Base-by-base conservation (phyloP, 2,888 invertebrate species). In the Metacarcinus magister region DNA sequence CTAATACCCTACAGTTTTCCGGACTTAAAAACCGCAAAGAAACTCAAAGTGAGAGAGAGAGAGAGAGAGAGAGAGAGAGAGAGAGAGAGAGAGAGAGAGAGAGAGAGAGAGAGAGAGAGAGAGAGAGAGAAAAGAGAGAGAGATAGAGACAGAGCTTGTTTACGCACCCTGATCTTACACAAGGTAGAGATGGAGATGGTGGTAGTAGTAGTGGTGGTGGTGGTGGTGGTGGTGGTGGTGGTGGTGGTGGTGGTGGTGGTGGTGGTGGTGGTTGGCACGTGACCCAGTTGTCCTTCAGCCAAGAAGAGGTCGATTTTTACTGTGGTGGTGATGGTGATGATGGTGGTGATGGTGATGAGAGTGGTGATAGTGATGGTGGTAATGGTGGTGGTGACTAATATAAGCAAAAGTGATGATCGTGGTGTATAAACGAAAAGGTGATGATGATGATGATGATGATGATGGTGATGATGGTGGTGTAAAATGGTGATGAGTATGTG, bases 231-330 rank as follows among this genome's bases (percentile, higher is more conserved):
- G 10, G 54, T 39, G 43, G 54, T n/a, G 48, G 54, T 44, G 87
- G 19, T 39, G 75, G 87, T 82, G 87, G 44, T 39, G 94, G 87
- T 82, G n/a, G 82, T 23, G 46, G 16, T 13, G 94, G 48, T 28
- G 46, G 89, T n/a, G 39, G 67, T 39, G 93, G 67, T 13, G 75
- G 93, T 16, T 60, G 93, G 67, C 82, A 82, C 28, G 32, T 82
- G 32, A 82, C 32, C 32, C 82, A 82, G 32, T 82, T 82, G 82
- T 82, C 82, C 82, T 82, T 32, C 32, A 82, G 82, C 82, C 82
- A 82, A 44, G 16, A 39, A 39, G 75, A 23, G 39, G 54, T 67
- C 32, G 75, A 75, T 91, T 44, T 82, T 82, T n/a, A 28, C 28
- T 75, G 75, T 75, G 23, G 75, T 75, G 23, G 43, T 43, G 28